Percentiles rank a stretch among this genome's conserved stretches.
Conservation (phyloP, 1,140 invertebrate genomes). For the Neelides sp. region DNA sequence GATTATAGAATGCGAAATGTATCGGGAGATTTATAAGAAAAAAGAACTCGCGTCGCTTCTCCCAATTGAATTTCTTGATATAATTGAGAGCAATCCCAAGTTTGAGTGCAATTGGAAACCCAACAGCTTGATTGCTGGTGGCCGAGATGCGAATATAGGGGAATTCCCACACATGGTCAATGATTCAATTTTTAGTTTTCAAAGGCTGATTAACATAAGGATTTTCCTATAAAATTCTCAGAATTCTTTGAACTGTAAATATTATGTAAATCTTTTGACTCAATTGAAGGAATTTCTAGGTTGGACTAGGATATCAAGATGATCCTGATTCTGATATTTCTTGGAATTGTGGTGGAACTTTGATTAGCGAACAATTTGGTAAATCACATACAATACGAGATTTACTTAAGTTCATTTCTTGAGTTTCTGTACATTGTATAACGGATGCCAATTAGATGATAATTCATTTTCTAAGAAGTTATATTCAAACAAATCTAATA, state of each 20-base stretch:
- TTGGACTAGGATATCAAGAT: conserved; percentile 4
- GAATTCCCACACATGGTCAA: conserved; percentile 8
- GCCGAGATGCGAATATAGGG: not conserved
- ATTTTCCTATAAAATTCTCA: too few species aligned
- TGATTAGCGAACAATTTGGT: conserved; percentile 4
- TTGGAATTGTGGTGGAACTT: conserved; percentile 7
- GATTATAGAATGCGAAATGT: conserved; percentile 1
- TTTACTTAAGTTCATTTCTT: too few species aligned
- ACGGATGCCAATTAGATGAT: too few species aligned
- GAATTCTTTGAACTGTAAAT: too few species aligned
- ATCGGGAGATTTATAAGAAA: not conserved
- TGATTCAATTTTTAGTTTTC: too few species aligned
- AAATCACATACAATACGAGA: too few species aligned
- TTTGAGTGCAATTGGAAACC: not conserved
- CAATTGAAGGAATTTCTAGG: too few species aligned
- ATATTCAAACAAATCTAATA: too few species aligned
- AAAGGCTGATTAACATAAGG: too few species aligned
- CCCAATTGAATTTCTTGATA: not conserved
- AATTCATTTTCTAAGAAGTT: too few species aligned
- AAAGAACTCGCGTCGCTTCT: not conserved
- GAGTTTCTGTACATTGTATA: too few species aligned
- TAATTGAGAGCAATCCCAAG: not conserved
- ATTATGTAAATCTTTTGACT: too few species aligned
- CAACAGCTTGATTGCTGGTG: conserved; percentile 1
- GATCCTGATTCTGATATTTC: not conserved